These are phyloP conservation scores for Callionymus lyra DNA, from an alignment of 2,113 vertebrate genomes.

Conservation along the genomic window DNA sequence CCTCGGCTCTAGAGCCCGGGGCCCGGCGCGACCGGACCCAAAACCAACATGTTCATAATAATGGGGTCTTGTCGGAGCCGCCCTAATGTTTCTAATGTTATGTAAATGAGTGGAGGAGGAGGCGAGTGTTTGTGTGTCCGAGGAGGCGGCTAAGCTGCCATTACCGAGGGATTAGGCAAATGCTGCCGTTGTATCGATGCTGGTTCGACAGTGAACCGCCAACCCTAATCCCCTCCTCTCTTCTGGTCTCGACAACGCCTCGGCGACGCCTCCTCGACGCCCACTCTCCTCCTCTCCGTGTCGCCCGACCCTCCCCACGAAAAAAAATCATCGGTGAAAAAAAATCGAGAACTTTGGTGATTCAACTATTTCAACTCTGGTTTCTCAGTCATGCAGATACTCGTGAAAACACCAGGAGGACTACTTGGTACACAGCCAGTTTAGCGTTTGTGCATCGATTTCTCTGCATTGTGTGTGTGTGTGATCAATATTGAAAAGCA, in stretches of 20 bases:
- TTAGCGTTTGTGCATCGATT: constrained; percentile 64
- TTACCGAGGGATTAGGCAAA: constrained; percentile 77
- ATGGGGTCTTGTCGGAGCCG: constrained; percentile 66
- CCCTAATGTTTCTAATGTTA: constrained; percentile 72
- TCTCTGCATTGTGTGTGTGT: constrained; percentile 44
- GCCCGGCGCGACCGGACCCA: constrained; percentile 55
- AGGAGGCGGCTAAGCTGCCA: constrained; percentile 72
- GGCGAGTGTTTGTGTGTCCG: constrained; percentile 65
- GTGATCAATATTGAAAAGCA: constrained; percentile 60
- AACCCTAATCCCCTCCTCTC: constrained; percentile 67
- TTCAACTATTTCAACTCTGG: constrained; percentile 39
- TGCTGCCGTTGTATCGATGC: constrained; percentile 69
- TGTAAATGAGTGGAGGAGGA: constrained; percentile 64
- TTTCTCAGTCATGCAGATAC: constrained; percentile 26
- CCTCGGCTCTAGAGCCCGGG: constrained; percentile 51
- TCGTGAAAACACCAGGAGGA: constrained; percentile 21
- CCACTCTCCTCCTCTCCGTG: constrained; percentile 45
- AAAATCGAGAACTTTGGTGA: constrained; percentile 31
- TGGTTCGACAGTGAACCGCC: constrained; percentile 66
- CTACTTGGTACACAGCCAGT: constrained; percentile 47
- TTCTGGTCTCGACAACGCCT: constrained; percentile 59
- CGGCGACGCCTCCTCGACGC: constrained; percentile 40
- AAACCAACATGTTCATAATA: constrained; percentile 73
- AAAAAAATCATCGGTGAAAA: constrained; percentile 15
- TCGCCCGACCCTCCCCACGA: constrained; percentile 6